Evolutionary conservation across 2,113 vertebrate species (phyloP), one percentile per base, ranked within the genome.

Genomic region (Archocentrus centrarchus): DNA sequence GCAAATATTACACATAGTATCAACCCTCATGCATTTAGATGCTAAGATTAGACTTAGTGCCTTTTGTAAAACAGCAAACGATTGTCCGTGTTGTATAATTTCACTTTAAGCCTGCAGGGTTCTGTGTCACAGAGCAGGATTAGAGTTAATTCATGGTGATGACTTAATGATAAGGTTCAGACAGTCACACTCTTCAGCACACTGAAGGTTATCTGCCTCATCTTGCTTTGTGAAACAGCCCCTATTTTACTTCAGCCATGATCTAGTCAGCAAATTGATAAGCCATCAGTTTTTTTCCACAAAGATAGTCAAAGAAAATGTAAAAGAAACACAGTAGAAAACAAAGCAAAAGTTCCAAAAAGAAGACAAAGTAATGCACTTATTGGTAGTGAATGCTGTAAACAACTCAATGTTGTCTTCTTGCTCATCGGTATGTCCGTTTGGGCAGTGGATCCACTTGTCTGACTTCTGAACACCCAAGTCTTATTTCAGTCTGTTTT

Each of bases 311-410:
- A 35, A 73, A 85, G 79, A 73, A 75, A 7, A 68, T 11, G 41
- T 11, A 59, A 61, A 58, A 73, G 11, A 30, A 62, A 17, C 7
- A 22, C 1, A 14, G 20, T 39, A 62, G 47, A 58, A 63, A 68
- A 77, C 3, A 75, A 5, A 8, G 37, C 44, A 17, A 30, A 41
- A 13, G 6, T 6, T 50, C 14, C 39, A 11, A 61, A 75, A 41
- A 55, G 59, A 70, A 70, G 20, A 37, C 35, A 77, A 82, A 59
- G 77, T 64, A 94, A 93, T 87, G 94, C 93, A 95, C 93, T 91
- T 94, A 32, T 80, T 73, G 90, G 83, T 86, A 59, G 68, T 80
- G 81, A 89, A 90, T 47, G 24, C 66, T 91, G 94, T 95, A 94
- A 95, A 95, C 92, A 85, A 78, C 75, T 80, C 70, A 85, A 47